A percentile compares a stretch with the other conserved stretches of the same genome.
Conservation (phyloP, 2,888 invertebrate genomes). For the Eugnorisma glareosa region DNA sequence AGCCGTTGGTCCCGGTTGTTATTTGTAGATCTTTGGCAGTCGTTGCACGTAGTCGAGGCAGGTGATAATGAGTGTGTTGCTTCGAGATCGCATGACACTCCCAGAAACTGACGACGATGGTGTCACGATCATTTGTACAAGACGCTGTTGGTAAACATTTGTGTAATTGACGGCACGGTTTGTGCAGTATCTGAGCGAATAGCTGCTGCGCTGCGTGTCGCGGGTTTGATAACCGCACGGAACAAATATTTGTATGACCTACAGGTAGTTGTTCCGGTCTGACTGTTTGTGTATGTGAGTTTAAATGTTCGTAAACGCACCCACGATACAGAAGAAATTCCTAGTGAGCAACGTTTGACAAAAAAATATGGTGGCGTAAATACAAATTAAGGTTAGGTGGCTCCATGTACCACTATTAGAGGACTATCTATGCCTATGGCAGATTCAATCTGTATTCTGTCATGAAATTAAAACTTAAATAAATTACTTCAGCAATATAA, state of each 20-base stretch:
- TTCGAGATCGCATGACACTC: too few relatives aligned
- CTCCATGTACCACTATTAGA: neutral
- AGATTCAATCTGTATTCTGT: neutral
- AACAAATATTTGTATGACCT: neutral
- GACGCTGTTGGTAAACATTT: neutral
- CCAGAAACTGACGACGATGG: too few relatives aligned
- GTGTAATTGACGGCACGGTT: neutral
- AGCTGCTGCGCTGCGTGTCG: neutral
- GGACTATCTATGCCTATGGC: neutral
- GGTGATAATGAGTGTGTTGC: too few relatives aligned
- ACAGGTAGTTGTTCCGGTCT: neutral
- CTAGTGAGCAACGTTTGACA: neutral
- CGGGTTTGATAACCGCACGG: neutral
- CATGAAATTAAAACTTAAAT: slow-evolving; percentile 1
- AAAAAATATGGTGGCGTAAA: neutral
- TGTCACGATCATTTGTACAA: too few relatives aligned
- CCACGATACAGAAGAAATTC: neutral
- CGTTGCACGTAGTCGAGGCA: too few relatives aligned
- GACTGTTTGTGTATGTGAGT: neutral
- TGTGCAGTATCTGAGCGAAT: neutral
- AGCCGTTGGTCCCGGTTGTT: neutral
- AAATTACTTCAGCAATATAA: neutral
- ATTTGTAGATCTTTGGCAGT: too few relatives aligned
- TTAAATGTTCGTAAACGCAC: neutral
- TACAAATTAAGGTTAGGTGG: neutral